Percentiles rank a stretch among this genome's conserved stretches.
Evolutionary conservation across 2,113 vertebrate genomes (phyloP).

Genomic region (Theristicus caerulescens): DNA sequence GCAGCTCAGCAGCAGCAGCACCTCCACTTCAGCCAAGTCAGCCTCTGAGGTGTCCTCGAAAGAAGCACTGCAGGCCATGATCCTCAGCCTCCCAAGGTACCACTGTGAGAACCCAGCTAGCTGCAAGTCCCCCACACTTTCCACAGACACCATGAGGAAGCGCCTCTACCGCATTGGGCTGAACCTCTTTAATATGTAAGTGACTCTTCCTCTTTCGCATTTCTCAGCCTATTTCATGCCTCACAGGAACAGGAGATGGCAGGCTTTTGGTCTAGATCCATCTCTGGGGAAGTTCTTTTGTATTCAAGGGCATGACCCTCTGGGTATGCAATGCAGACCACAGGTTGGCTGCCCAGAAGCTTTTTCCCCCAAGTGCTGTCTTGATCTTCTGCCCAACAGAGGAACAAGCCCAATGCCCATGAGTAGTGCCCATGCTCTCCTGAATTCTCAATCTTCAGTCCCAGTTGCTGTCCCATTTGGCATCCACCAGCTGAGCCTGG

Average conservation of each 20-base stretch:
- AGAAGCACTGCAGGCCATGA: constrained; percentile 93
- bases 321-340: neutral
- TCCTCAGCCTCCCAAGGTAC: constrained; percentile 91
- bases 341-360: neutral
- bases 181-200: constrained; percentile 99
- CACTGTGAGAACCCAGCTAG: constrained; percentile 92
- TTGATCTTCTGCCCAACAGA: neutral
- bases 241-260: neutral
- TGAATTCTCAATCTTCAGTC: neutral
- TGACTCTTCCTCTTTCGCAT: neutral
- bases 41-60: constrained; percentile 87
- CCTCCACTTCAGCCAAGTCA: constrained; percentile 87
- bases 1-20: constrained; percentile 86
- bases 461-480: neutral
- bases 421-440: neutral
- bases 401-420: neutral
- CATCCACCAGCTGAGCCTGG: neutral
- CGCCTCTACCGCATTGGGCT: constrained; percentile 96
- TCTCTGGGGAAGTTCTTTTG: neutral
- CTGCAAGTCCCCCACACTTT: constrained; percentile 94
- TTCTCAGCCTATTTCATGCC: neutral
- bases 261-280: neutral
- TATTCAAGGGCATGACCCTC: neutral
- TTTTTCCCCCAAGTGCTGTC: neutral
- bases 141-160: constrained; percentile 95